These are phyloP conservation scores for Nasonovia ribisnigri DNA, from an alignment of 2,888 invertebrate species.

Conservation along the genomic window DNA sequence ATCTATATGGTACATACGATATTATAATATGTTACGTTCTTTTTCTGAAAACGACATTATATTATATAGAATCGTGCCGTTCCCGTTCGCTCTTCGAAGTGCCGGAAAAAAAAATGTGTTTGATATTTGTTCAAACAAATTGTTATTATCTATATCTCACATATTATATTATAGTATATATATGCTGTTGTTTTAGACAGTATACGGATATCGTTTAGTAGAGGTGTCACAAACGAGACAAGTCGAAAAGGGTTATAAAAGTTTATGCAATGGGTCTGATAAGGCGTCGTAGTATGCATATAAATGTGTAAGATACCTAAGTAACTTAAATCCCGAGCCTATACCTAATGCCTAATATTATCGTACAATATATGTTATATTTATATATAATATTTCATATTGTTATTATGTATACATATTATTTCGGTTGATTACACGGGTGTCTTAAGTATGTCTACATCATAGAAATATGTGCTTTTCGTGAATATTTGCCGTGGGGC, in stretches of 20 bases:
- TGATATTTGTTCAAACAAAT: conserved; percentile 2
- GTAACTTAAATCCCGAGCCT: not conserved
- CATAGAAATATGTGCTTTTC: not conserved
- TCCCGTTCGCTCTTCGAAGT: not conserved
- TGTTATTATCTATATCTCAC: not conserved
- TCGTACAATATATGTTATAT: not conserved
- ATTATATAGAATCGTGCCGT: not conserved
- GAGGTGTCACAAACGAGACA: not conserved
- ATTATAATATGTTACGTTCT: not conserved
- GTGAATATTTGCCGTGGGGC: conserved; percentile 5
- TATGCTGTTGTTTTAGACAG: not conserved
- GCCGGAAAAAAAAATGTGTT: not conserved
- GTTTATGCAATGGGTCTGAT: conserved; percentile 12
- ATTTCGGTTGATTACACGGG: conserved; percentile 16
- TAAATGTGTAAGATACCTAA: not conserved
- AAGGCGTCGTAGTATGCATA: not conserved
- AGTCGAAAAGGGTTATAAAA: conserved; percentile 17
- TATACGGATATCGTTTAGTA: not conserved
- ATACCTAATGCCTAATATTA: not conserved
- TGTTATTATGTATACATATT: not conserved
- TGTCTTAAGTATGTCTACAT: no score
- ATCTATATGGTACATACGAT: not conserved
- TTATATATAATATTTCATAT: not conserved
- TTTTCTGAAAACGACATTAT: conserved; percentile 15
- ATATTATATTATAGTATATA: not conserved